A percentile compares a stretch with the other conserved stretches of the same genome.
phyloP scores from a whole-genome alignment of 2,113 vertebrate species.

The Microcebus tavaratra region DNA sequence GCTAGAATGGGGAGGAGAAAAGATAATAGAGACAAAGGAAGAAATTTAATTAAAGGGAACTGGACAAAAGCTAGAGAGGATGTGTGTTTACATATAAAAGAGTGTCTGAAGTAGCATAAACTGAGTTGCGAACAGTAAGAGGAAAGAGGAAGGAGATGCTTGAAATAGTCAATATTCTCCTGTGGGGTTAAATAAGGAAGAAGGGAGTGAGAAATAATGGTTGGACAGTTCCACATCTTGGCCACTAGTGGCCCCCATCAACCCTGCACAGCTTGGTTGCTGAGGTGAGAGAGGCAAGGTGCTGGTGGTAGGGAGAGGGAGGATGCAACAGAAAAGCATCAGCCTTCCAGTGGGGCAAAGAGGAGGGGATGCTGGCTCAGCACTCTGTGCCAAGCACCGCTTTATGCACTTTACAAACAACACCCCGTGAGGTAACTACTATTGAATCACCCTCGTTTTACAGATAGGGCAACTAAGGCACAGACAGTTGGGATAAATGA shows the following conservation, averaged over 20 bases:
- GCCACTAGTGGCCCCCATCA: not conserved
- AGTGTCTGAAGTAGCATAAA: not conserved
- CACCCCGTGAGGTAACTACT: not conserved
- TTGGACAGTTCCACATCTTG: not conserved
- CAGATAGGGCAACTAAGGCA: not conserved
- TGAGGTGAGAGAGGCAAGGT: not conserved
- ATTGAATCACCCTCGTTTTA: not conserved
- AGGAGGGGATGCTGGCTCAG: not conserved
- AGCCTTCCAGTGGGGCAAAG: not conserved
- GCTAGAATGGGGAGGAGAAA: not conserved
- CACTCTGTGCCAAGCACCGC: not conserved
- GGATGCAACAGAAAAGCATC: not conserved
- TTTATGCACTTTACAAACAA: not conserved
- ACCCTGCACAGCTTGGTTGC: conserved; percentile 24
- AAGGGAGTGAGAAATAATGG: too few species aligned
- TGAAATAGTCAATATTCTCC: not conserved
- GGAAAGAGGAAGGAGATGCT: not conserved
- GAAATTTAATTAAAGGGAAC: not conserved
- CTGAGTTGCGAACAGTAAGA: not conserved
- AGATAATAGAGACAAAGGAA: not conserved
- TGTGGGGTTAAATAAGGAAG: not conserved
- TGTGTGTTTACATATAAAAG: not conserved
- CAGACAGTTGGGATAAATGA: not conserved
- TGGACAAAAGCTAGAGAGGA: not conserved
- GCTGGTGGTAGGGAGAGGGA: not conserved